Percentiles rank a stretch among this genome's conserved stretches.
Conservation (phyloP, 2,113 vertebrate genomes). For the Alces alces region DNA sequence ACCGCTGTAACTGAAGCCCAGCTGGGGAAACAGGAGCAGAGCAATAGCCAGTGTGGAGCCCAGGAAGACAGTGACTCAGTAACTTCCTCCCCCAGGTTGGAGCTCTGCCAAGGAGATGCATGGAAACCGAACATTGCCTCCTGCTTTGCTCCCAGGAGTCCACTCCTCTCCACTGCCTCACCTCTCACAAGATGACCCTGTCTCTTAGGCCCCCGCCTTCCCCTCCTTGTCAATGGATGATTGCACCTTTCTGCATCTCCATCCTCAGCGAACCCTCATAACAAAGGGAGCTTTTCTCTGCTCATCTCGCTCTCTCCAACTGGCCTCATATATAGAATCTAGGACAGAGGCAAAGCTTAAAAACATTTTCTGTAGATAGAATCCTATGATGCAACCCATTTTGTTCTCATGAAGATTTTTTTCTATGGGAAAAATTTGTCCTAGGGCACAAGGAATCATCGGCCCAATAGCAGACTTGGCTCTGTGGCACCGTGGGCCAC, state of each 20-base stretch:
- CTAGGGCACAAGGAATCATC: not conserved
- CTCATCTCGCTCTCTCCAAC: not conserved
- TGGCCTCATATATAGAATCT: not conserved
- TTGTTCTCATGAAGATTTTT: not conserved
- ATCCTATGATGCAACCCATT: not conserved
- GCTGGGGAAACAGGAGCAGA: not conserved
- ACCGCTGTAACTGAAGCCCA: not conserved
- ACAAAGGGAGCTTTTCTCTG: not conserved
- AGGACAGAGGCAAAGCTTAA: not conserved
- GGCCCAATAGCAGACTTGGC: not conserved
- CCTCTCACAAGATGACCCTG: not conserved
- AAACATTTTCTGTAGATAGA: not conserved
- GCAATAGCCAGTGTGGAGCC: not conserved
- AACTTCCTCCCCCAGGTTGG: not conserved
- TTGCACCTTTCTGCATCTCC: not conserved
- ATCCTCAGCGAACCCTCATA: not conserved
- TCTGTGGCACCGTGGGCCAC: accelerated
- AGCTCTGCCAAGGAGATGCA: not conserved
- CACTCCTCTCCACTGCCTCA: not conserved
- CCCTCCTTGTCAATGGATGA: no score
- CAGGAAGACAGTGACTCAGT: no score
- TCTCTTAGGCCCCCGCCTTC: not conserved
- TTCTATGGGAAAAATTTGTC: not conserved
- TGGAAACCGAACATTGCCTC: accelerated
- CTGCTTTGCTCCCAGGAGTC: not conserved